A percentile compares a stretch with the other conserved stretches of the same genome.
These are phyloP conservation scores for Thamnaconus septentrionalis DNA, from an alignment of 2,113 vertebrate species.

Conservation along the genomic window DNA sequence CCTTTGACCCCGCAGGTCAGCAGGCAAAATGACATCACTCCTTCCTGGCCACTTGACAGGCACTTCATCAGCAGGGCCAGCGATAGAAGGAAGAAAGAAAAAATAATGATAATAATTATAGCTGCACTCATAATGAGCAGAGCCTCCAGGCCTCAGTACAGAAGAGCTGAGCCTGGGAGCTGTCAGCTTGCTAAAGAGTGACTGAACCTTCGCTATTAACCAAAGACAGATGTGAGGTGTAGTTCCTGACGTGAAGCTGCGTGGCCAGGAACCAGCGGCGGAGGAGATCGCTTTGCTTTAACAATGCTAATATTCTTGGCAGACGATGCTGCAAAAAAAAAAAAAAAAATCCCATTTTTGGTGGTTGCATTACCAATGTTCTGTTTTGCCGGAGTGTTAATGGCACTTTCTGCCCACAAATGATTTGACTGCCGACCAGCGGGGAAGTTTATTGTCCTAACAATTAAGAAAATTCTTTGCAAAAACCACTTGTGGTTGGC, in stretches of 20 bases:
- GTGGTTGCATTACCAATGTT: too few species aligned
- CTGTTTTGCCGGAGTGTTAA: too few species aligned
- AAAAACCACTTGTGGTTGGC: too few species aligned
- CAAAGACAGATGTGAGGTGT: slow-evolving; percentile 65
- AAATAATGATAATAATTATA: slow-evolving; percentile 75
- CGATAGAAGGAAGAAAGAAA: slow-evolving; percentile 13
- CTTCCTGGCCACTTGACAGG: slow-evolving; percentile 48
- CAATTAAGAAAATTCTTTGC: too few species aligned
- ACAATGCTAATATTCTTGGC: slow-evolving; percentile 24
- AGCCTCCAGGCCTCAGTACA: slow-evolving; percentile 59
- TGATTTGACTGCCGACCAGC: too few species aligned
- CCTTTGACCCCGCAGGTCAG: slow-evolving; percentile 52
- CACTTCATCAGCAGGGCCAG: slow-evolving; percentile 30
- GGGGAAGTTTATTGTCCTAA: too few species aligned
- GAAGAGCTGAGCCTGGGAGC: slow-evolving; percentile 65
- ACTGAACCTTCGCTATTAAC: slow-evolving; percentile 52
- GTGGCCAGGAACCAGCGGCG: slow-evolving; percentile 40
- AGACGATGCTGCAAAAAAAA: not conserved
- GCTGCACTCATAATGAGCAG: slow-evolving; percentile 63
- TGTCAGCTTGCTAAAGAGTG: slow-evolving; percentile 59
- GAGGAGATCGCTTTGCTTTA: slow-evolving; percentile 23
- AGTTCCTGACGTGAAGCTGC: slow-evolving; percentile 60
- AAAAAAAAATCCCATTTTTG: too few species aligned
- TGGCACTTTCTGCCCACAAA: too few species aligned
- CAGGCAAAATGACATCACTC: slow-evolving; percentile 65